These are phyloP conservation scores for Geodia barretti DNA, from an alignment of 37 sponge, comb jelly and placozoan genomes.

Conservation along the genomic window DNA sequence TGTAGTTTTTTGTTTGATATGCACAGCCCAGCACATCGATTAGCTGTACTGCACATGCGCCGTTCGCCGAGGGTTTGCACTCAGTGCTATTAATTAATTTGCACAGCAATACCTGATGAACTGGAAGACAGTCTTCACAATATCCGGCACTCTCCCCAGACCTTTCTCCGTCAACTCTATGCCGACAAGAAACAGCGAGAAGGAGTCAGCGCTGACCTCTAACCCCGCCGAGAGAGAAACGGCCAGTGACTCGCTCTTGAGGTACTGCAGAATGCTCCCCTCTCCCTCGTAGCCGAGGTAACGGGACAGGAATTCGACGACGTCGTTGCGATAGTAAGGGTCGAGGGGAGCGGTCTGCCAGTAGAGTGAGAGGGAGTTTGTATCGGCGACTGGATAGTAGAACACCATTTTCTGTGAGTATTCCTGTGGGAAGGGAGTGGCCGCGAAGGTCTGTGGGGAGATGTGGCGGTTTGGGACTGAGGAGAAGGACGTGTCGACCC, in stretches of 20 bases:
- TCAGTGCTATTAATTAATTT: no score
- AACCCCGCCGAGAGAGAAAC: slow-evolving; percentile 26
- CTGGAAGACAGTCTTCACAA: slow-evolving; percentile 38
- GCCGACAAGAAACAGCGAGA: slow-evolving; percentile 20
- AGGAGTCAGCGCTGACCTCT: slow-evolving; percentile 35
- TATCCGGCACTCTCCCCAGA: slow-evolving; percentile 21
- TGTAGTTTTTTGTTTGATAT: no score
- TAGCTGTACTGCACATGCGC: no score
- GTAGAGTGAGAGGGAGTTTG: slow-evolving; percentile 26
- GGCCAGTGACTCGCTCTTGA: slow-evolving; percentile 31
- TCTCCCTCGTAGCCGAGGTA: slow-evolving; percentile 59
- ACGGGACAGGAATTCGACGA: slow-evolving; percentile 26
- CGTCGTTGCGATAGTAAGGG: slow-evolving; percentile 11
- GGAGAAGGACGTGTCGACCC: slow-evolving; percentile 58
- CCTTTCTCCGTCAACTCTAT: slow-evolving; percentile 49
- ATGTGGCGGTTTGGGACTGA: slow-evolving; percentile 61
- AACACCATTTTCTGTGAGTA: slow-evolving; percentile 39
- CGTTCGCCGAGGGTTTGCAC: no score
- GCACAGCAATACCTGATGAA: slow-evolving; percentile 1
- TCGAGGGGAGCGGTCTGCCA: slow-evolving; percentile 59
- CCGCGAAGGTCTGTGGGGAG: background rate
- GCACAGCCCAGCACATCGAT: no score
- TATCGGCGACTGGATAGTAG: slow-evolving; percentile 47
- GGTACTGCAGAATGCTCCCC: slow-evolving; percentile 27
- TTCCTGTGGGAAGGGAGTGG: slow-evolving; percentile 37